These are phyloP conservation scores for Lycophotia porphyrea DNA, from an alignment of 2,888 invertebrate species.

Conservation along the genomic window DNA sequence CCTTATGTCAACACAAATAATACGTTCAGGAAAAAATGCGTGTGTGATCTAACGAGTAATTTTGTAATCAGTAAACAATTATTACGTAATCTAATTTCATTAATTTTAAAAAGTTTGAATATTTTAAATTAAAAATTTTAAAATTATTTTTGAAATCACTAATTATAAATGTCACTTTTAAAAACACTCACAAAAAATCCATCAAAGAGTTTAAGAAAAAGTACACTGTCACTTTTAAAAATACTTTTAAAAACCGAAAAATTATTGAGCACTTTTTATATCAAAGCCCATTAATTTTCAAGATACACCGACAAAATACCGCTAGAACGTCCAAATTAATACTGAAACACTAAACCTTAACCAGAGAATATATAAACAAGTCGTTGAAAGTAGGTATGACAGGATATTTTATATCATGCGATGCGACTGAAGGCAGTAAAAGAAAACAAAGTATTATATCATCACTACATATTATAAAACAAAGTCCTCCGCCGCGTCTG, in stretches of 20 bases:
- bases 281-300: not conserved
- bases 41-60: slow-evolving; percentile 16
- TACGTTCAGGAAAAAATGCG: not conserved
- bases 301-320: not conserved
- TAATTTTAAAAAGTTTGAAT: not conserved
- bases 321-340: slow-evolving; percentile 3
- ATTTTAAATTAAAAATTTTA: not conserved
- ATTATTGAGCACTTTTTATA: not conserved
- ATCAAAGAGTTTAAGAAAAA: not conserved
- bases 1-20: slow-evolving; percentile 37
- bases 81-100: not conserved
- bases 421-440: not conserved
- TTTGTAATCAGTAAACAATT: not conserved
- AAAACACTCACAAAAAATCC: not conserved
- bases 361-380: slow-evolving; percentile 17
- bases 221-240: not conserved
- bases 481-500: no score
- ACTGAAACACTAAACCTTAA: not conserved
- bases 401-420: not conserved
- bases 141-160: not conserved
- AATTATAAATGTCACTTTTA: not conserved
- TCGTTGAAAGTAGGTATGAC: not conserved
- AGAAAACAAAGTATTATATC: not conserved
- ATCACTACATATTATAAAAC: no score
- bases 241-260: not conserved